Evolutionary conservation across 2,797 vertebrate species (phyloP).

Genomic region (Tangara arthus): DNA sequence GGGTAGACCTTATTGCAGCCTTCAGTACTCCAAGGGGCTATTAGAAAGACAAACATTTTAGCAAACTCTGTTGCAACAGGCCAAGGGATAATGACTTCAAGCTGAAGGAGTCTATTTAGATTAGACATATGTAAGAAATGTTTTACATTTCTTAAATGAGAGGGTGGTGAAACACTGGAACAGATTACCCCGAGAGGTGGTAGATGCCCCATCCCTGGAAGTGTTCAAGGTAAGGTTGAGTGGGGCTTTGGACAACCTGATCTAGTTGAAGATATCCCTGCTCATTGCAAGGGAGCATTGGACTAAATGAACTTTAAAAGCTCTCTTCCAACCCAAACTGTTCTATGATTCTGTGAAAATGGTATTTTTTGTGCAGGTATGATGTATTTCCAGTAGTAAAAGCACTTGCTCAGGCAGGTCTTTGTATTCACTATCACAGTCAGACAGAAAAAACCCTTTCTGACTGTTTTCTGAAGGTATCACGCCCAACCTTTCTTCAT

Average conservation of each 20-base stretch:
- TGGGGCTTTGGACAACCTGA: background rate
- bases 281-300: fast-evolving
- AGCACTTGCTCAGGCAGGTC: background rate
- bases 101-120: background rate
- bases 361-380: background rate
- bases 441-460: background rate
- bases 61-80: background rate
- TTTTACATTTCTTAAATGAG: background rate
- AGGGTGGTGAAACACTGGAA: background rate
- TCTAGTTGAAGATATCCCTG: background rate
- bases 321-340: background rate
- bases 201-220: background rate
- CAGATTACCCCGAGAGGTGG: background rate
- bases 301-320: background rate
- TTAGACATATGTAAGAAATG: background rate
- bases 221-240: background rate
- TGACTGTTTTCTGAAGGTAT: background rate
- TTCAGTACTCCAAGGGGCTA: background rate
- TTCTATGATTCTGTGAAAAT: background rate
- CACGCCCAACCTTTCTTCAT: background rate
- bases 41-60: background rate
- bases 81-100: background rate
- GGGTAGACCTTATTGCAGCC: too few relatives aligned
- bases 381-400: background rate
- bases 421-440: background rate